These are phyloP conservation scores for Fragum whitleyi DNA, from an alignment of 2,888 invertebrate species.

Conservation along the genomic window DNA sequence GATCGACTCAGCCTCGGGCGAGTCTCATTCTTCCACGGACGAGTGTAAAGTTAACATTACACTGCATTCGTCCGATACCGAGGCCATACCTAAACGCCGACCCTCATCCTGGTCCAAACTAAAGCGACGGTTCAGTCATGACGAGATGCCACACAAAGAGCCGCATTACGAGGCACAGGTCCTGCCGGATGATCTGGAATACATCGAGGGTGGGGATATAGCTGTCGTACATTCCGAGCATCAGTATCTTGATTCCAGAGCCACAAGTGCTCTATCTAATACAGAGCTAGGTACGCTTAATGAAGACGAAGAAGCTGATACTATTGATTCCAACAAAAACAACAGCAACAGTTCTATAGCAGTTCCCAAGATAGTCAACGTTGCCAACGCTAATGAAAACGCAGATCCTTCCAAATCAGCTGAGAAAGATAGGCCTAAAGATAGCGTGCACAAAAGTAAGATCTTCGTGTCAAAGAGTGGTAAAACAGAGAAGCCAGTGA, in stretches of 20 bases:
- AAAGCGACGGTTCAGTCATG: slow-evolving; percentile 45
- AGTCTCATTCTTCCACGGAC: slow-evolving; percentile 38
- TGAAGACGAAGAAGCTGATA: neutral
- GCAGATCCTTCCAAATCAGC: neutral
- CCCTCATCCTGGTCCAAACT: slow-evolving; percentile 38
- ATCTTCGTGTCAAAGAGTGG: slow-evolving; percentile 17
- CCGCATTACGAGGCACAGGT: slow-evolving; percentile 41
- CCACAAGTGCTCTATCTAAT: neutral
- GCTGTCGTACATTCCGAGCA: slow-evolving; percentile 24
- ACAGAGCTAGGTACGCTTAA: neutral
- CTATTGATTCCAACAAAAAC: neutral
- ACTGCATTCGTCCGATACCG: neutral
- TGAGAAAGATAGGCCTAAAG: neutral
- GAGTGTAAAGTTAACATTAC: slow-evolving; percentile 52
- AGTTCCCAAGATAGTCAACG: neutral
- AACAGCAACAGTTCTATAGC: neutral
- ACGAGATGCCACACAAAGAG: neutral
- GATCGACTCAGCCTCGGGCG: slow-evolving; percentile 22
- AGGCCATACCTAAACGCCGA: slow-evolving; percentile 8
- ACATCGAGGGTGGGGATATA: slow-evolving; percentile 63
- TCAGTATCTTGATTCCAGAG: neutral
- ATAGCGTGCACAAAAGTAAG: slow-evolving; percentile 14
- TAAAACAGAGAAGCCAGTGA: slow-evolving; percentile 3
- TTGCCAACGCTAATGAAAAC: neutral
- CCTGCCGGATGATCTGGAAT: slow-evolving; percentile 62